Evolutionary conservation across 2,888 invertebrate species (phyloP), one percentile per base, ranked within the genome.

Genomic region (Sabatieria punctata): DNA sequence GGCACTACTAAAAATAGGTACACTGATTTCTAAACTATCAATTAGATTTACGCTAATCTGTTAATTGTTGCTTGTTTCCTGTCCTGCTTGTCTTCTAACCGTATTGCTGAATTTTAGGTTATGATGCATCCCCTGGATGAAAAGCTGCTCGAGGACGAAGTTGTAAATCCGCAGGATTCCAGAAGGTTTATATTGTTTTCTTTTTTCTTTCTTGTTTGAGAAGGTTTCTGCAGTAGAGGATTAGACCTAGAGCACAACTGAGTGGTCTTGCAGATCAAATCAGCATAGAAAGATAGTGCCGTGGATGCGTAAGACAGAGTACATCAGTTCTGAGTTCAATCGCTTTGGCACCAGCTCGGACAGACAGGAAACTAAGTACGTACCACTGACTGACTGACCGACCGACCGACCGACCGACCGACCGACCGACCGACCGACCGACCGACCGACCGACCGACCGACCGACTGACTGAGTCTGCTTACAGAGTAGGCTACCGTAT

Each of bases 301-400:
- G 0, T 97, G 97, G 97, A 75, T 97, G 65, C 78, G 97, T 45
- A 80, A 91, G 56, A 97, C 97, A 0, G 97, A 97, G 43, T 97
- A 99, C 63, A 97, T 97, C 61, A 93, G 93, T 3, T 93, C 95
- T 35, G 97, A 97, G 71, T 91, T 88, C 67, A 95, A 93, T 21
- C 76, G 95, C 52, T 95, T 91, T 69, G 89, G 91, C 65, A 88
- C 91, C 19, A 84, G 85, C 66, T 82, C 85, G 55, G 93, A 95
- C 64, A 89, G 93, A 74, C 88, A 89, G 65, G 97, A 97, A 74
- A 89, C 93, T 0, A 95, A 91, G 77, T 68, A 60, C n/a, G n/a
- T n/a, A n/a, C n/a, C n/a, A n/a, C n/a, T n/a, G n/a, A n/a, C n/a
- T n/a, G n/a, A n/a, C n/a, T n/a, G n/a, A n/a, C n/a, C n/a, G n/a